These are phyloP conservation scores for Nyctibius grandis DNA, from an alignment of 2,797 vertebrate genomes.

Conservation along the genomic window DNA sequence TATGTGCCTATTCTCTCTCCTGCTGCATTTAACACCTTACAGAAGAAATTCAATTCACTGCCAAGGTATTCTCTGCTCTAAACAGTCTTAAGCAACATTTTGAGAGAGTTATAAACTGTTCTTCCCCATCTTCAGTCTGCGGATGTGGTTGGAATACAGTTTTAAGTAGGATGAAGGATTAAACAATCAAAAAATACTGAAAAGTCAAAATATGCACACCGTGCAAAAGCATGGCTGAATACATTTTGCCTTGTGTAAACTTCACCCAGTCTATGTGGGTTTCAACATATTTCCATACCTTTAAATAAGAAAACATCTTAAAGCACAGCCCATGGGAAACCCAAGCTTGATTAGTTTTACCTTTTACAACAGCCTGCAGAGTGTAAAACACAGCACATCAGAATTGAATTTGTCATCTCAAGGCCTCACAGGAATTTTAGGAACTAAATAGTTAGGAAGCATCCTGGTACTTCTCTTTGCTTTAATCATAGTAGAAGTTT, in stretches of 20 bases:
- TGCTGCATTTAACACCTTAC: not conserved
- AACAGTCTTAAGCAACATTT: not conserved
- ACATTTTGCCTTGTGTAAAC: conserved; percentile 74
- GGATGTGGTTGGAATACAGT: conserved; percentile 40
- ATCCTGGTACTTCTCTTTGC: conserved; percentile 78
- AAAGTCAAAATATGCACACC: conserved; percentile 71
- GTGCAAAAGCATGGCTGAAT: conserved; percentile 63
- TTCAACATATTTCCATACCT: conserved; percentile 78
- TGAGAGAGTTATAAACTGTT: conserved; percentile 15
- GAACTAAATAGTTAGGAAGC: conserved; percentile 82
- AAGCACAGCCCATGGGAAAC: conserved; percentile 76
- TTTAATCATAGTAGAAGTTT: conserved; percentile 85
- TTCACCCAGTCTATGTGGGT: conserved; percentile 66
- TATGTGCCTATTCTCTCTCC: not conserved
- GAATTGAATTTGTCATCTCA: conserved; percentile 86
- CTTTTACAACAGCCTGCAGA: conserved; percentile 79
- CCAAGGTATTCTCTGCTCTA: not conserved
- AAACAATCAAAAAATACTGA: conserved; percentile 72
- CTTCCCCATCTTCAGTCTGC: conserved; percentile 10
- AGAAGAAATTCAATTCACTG: conserved; percentile 16
- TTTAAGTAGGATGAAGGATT: conserved; percentile 62
- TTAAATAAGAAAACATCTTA: conserved; percentile 79
- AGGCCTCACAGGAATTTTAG: conserved; percentile 84
- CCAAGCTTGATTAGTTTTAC: conserved; percentile 82
- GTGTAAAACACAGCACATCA: conserved; percentile 82